Conservation (phyloP, 2,797 vertebrate genomes). For the Anableps anableps region DNA sequence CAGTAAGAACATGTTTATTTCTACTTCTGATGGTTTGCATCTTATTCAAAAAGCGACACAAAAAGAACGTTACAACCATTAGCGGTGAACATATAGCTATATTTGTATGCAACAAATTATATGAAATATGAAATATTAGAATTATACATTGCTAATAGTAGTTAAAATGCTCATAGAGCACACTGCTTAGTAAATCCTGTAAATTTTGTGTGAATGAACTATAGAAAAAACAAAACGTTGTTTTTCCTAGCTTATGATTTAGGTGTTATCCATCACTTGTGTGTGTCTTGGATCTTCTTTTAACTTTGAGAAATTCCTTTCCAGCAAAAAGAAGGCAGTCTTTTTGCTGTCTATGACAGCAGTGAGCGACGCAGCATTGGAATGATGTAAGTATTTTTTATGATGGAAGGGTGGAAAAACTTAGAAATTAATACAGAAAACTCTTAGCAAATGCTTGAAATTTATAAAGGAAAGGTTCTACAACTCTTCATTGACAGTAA, state of each 20-base stretch:
- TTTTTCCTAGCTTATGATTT: not conserved
- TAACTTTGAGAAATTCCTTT: conserved; percentile 40
- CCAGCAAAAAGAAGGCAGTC: conserved; percentile 87
- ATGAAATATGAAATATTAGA: not conserved
- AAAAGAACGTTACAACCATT: not conserved
- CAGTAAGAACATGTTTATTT: not conserved
- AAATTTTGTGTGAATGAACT: not conserved
- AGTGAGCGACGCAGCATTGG: conserved; percentile 82
- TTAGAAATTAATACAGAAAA: not conserved
- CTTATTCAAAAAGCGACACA: not conserved
- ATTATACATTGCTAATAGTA: not conserved
- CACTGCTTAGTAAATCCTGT: not conserved
- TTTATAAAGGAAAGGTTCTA: not conserved
- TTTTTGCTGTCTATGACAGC: conserved; percentile 86
- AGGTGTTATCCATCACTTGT: not conserved
- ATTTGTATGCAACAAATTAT: not conserved
- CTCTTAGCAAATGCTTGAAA: not conserved
- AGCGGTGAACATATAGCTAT: not conserved
- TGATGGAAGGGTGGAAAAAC: not conserved
- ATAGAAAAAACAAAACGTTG: not conserved
- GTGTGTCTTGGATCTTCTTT: conserved; percentile 11
- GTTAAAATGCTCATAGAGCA: not conserved
- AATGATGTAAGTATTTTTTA: conserved; percentile 87
- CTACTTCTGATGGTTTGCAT: not conserved
- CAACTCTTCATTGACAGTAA: not conserved